Percentiles rank a stretch among this genome's conserved stretches.
Evolutionary conservation across 2,888 invertebrate genomes (phyloP).

Genomic region (Lepidochrysops patricia): DNA sequence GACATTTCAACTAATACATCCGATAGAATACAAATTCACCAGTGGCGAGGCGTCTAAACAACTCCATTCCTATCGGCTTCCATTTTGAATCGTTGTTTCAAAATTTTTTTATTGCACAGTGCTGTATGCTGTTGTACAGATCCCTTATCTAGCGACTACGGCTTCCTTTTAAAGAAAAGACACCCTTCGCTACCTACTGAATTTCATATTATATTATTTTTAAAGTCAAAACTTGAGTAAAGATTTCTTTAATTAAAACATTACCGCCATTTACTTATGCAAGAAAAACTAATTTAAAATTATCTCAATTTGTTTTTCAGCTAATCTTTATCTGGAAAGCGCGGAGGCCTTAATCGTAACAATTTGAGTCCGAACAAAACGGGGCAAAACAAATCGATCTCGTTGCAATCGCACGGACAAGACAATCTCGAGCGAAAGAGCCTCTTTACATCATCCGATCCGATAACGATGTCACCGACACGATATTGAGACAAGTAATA

Average conservation of each 20-base stretch:
- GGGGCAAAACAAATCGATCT: slow-evolving; percentile 65
- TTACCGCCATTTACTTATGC: neutral
- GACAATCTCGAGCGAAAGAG: slow-evolving; percentile 46
- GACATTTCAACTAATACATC: too few relatives aligned
- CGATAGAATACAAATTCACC: too few relatives aligned
- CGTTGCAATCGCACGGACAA: slow-evolving; percentile 65
- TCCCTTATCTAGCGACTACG: too few relatives aligned
- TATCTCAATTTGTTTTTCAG: slow-evolving; percentile 29
- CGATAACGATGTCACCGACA: neutral
- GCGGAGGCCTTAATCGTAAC: slow-evolving; percentile 65
- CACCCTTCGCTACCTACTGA: too few relatives aligned
- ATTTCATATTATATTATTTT: neutral
- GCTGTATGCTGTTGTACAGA: too few relatives aligned
- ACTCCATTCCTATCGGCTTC: too few relatives aligned
- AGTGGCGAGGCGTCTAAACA: too few relatives aligned
- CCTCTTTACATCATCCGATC: neutral
- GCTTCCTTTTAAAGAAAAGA: too few relatives aligned
- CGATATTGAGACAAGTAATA: too few relatives aligned
- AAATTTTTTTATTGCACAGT: too few relatives aligned
- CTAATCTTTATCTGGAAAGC: slow-evolving; percentile 42
- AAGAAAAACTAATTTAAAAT: neutral
- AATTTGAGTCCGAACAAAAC: slow-evolving; percentile 68
- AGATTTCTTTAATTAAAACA: too few relatives aligned
- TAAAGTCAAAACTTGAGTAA: neutral
- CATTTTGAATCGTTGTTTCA: too few relatives aligned